These are phyloP conservation scores for Monarcha castaneiventris DNA, from an alignment of 2,113 vertebrate species.

Conservation along the genomic window DNA sequence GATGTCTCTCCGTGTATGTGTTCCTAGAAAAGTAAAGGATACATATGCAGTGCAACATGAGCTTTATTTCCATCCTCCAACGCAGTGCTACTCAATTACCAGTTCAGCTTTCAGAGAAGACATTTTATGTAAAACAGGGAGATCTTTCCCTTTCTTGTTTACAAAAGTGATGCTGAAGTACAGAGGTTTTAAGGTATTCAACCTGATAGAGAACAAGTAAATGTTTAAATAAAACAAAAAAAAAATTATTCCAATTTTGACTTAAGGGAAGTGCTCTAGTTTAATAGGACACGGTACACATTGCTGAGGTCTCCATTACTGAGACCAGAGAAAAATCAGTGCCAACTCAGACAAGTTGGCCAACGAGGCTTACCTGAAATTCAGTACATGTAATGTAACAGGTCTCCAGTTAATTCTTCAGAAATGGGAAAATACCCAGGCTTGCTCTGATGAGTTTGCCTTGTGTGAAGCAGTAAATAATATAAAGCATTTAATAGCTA, in stretches of 20 bases:
- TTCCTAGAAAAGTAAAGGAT: constrained; percentile 23
- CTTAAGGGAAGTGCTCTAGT: constrained; percentile 18
- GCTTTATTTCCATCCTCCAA: constrained; percentile 52
- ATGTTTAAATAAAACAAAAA: neutral
- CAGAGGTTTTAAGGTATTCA: constrained; percentile 19
- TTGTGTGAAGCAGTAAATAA: neutral
- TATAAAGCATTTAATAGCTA: neutral
- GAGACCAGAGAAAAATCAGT: neutral
- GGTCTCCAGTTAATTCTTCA: constrained; percentile 41
- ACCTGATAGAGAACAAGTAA: constrained; percentile 12
- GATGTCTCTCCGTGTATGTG: neutral
- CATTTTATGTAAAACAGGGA: neutral
- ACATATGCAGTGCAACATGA: constrained; percentile 42
- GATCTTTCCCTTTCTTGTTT: neutral
- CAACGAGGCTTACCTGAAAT: neutral
- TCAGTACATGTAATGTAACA: neutral
- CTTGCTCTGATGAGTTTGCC: neutral
- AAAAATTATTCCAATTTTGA: neutral
- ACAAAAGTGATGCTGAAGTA: constrained; percentile 24
- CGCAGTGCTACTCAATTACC: constrained; percentile 31
- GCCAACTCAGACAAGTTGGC: neutral
- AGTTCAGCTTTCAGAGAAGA: constrained; percentile 30
- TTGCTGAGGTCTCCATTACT: neutral
- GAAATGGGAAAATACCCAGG: neutral
- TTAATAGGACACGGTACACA: neutral